Base-by-base conservation (phyloP, 2,888 invertebrate genomes). In the Fragum sueziense region DNA sequence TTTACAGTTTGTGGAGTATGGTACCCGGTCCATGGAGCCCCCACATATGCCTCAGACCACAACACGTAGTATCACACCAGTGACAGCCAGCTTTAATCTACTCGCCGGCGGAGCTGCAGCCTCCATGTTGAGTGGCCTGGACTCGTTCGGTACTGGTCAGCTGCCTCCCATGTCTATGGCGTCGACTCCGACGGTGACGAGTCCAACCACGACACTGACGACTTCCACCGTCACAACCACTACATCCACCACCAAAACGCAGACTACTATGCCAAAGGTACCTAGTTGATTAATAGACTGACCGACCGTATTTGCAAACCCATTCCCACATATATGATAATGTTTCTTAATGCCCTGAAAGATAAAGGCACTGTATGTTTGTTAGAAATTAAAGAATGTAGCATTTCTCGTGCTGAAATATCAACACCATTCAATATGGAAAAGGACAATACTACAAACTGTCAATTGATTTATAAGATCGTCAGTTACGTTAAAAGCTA, bases 11-110 rank as follows among this genome's bases (percentile, higher is more conserved):
- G 96, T 98, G 2, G 98, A 98, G 91, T 98, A 96, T 91, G 98
- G 98, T 41, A 95, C 97, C 67, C 96, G 97, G 91, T 96, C 96
- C 79, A 96, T 96, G 92, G 98, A 98, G 91, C 98, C 98, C 11
- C 97, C 98, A 0, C 95, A 95, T 41, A 95, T 96, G 88, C 96
- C 96, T 0, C 96, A 96, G 4, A 96, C 96, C 96, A 0, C 85
- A 0, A 95, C 95, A 2, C 86, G 90, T 41, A 88, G 89, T 54
- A 65, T 88, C 20, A 85, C 94, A 89, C 95, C 95, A 93, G 93
- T 94, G 25, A 93, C 93, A 33, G 93, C 94, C 27, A 78, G 81
- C 7, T 74, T 88, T n/a, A 84, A 88, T 65, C 80, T 88, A 1
- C 54, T 52, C 17, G 52, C 47, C 41, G 52, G 37, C 27, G 37